Base-by-base conservation (phyloP, 2,797 vertebrate genomes). In the Taenioides sp. region DNA sequence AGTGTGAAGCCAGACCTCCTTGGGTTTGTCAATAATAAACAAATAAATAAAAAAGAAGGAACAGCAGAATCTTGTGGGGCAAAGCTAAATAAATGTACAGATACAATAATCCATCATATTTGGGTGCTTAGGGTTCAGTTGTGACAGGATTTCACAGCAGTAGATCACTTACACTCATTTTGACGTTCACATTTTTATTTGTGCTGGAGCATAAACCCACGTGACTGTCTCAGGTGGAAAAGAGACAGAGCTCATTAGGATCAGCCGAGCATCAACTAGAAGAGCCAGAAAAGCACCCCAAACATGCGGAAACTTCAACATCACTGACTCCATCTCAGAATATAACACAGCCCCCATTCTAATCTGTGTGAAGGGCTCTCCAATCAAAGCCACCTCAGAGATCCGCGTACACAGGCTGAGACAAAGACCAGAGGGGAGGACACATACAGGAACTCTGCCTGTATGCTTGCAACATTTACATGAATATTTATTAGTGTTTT, bases 361-460 rank as follows among this genome's bases (percentile, higher is more conserved):
- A 75, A 85, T 87, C 76, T 80, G 68, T 71, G 23, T 83, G 75
- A 87, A 91, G 90, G 71, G 74, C 71, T 72, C 84, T 88, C 70
- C 63, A 59, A 43, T 70, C 61, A 5, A 1, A 64, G 63, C 78
- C 88, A 74, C 63, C 78, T 75, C 85, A 82, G 82, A 83, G 72
- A n/a, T 25, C 65, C 71, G 80, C 67, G 59, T 65, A 49, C 82
- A 75, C 76, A 72, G 70, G 70, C 72, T 43, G 37, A 74, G 72
- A 4, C 43, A 16, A 77, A 67, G 71, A 69, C 70, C 40, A 10
- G 62, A 67, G 62, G 75, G 70, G 65, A 64, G 74, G 76, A 74
- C 72, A 16, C 40, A 2, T 43, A 43, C 40, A 43, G 40, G 34
- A 5, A 52, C 18, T 54, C 1, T n/a, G 52, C 18, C 2, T n/a